Base-by-base conservation (phyloP, 2,888 invertebrate genomes). In the Cinara cedri region DNA sequence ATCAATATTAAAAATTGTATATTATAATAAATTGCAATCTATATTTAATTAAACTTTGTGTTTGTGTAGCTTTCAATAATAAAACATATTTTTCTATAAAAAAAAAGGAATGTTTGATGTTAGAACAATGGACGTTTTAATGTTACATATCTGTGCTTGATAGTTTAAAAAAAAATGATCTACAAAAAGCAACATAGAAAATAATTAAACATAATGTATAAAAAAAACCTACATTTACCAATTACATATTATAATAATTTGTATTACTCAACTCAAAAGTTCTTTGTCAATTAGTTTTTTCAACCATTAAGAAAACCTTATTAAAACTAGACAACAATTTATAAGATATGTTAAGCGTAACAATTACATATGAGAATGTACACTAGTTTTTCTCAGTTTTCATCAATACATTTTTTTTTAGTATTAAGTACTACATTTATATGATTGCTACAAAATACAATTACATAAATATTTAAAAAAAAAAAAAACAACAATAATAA, bases 291-390 rank as follows among this genome's bases (percentile, higher is more conserved):
- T 46, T 60, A 60, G 26, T 72, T 49, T 72, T 55, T 57, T 49
- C 11, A 63, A 74, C 51, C 51, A 74, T 74, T 19, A 70, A 70
- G 55, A 21, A 55, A 55, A 55, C 42, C 42, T 9, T 68, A 51
- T 70, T 74, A 74, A 74, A 66, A 76, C 66, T 76, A 76, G 34
- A 76, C 76, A 76, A 76, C 57, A 76, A 76, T 66, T 68, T 57
- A 1, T 66, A 57, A 76, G 76, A 76, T 76, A 76, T 68, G 76
- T 66, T 76, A 76, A 76, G 76, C 76, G 66, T 68, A 76, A 66
- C 46, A 76, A 76, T 76, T 66, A 76, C 76, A 76, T 65, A 65
- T 57, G 42, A 51, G 21, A 54, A 63, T 74, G 19, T 74, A 51
- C 6, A 54, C 63, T 74, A 74, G 13, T 54, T 54, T 14, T 51